Conservation (phyloP, 2,113 vertebrate genomes). For the Nasalis larvatus region DNA sequence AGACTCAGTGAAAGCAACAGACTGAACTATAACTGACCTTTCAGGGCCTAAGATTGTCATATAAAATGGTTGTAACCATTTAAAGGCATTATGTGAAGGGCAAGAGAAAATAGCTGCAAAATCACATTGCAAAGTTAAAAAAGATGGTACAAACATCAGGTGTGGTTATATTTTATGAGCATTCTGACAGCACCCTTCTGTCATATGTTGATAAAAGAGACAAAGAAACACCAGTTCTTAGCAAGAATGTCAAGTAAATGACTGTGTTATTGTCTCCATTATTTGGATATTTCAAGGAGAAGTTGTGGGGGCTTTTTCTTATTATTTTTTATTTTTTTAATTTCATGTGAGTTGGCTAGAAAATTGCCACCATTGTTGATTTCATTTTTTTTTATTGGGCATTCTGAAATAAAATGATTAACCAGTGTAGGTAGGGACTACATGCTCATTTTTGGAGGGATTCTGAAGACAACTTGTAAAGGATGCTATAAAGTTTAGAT, state of each 20-base stretch:
- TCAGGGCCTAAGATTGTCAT: background rate
- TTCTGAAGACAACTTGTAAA: background rate
- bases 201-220: background rate
- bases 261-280: background rate
- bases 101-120: background rate
- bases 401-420: background rate
- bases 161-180: background rate
- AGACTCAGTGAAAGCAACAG: background rate
- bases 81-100: background rate
- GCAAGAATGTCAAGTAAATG: background rate
- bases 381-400: background rate
- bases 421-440: too few relatives aligned
- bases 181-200: background rate
- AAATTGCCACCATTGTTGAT: background rate
- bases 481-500: background rate
- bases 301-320: background rate
- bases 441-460: background rate
- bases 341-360: background rate
- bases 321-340: background rate
- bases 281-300: background rate
- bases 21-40: background rate
- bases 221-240: background rate
- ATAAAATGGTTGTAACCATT: background rate
- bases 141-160: background rate
- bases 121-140: background rate